phyloP scores from a whole-genome alignment of 2,797 vertebrate genomes.

The Peromyscus attwateri region DNA sequence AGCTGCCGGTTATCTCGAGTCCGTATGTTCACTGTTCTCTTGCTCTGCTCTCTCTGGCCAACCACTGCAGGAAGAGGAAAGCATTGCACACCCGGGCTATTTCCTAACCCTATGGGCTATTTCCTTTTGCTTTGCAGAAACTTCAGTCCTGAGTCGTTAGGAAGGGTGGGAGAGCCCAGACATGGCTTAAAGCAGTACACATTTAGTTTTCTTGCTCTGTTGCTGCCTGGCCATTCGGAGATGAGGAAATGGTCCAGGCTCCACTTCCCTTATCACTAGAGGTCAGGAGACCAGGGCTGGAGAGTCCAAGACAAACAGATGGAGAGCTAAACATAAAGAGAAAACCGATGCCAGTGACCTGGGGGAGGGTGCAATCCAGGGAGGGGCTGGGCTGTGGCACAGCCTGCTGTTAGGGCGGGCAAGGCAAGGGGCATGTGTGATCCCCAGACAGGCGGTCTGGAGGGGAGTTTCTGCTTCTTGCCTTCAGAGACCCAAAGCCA shows the following conservation, averaged over 20 bases:
- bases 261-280: slow-evolving; percentile 17
- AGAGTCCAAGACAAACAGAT: slow-evolving; percentile 25
- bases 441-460: background rate
- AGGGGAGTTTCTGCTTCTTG: background rate
- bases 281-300: background rate
- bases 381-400: background rate
- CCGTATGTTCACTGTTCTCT: slow-evolving; percentile 90
- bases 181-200: background rate
- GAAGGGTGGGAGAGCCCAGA: background rate
- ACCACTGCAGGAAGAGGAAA: slow-evolving; percentile 88
- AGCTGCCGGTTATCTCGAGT: slow-evolving; percentile 90
- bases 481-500: background rate
- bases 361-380: background rate
- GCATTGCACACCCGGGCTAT: background rate
- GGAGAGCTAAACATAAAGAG: background rate
- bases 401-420: background rate
- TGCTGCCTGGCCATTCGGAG: background rate
- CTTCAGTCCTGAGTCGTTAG: background rate
- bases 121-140: slow-evolving; percentile 43
- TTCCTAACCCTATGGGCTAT: background rate
- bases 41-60: slow-evolving; percentile 91
- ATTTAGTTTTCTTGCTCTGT: background rate
- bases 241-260: background rate
- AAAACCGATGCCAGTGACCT: background rate
- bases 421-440: too few relatives aligned